Evolutionary conservation across 1,140 invertebrate species (phyloP), one percentile per base, ranked within the genome.

Genomic region (Drosophila rufa): DNA sequence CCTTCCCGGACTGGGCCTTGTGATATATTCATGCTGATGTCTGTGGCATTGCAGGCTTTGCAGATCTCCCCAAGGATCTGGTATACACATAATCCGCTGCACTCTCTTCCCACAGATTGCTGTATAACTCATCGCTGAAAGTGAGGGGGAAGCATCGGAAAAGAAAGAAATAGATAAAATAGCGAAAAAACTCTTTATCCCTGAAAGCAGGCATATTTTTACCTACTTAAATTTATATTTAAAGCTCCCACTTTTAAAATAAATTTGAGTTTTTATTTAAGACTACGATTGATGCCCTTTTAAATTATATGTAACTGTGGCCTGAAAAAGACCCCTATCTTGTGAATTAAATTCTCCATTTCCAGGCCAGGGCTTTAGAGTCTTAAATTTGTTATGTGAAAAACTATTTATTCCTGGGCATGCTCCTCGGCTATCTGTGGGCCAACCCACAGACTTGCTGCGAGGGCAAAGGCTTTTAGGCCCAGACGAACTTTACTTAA

Each of bases 1-100:
- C 14, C 36, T 33, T n/a, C 30, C 27, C 19, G 19, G 33, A n/a
- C 27, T 65, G 56, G 25, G 57, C 36, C 62, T 68, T 62, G 71
- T 79, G 75, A 82, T 79, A 86, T 87, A 86, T 86, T 86, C 75
- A 82, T 86, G 75, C 62, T 60, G 43, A 67, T 87, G 83, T 80
- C n/a, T 50, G 22, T n/a, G 36, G 42, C 46, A 56, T 58, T 80
- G 82, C 79, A 70, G 79, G 60, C 73, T 15, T 6, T 46, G 60
- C 45, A 53, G 55, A 55, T 77, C 55, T 57, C 75, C 15, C 75
- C 12, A 33, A 19, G 47, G 71, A 65, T 59, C 46, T 50, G 40
- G 22, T 25, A 22, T 38, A 62, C 71, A 40, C 61, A 40, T 48
- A 38, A 17, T 48, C 27, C 30, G 1, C n/a, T 47, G 27, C 40